Conservation (phyloP, 2,113 vertebrate genomes). For the Natator depressus region DNA sequence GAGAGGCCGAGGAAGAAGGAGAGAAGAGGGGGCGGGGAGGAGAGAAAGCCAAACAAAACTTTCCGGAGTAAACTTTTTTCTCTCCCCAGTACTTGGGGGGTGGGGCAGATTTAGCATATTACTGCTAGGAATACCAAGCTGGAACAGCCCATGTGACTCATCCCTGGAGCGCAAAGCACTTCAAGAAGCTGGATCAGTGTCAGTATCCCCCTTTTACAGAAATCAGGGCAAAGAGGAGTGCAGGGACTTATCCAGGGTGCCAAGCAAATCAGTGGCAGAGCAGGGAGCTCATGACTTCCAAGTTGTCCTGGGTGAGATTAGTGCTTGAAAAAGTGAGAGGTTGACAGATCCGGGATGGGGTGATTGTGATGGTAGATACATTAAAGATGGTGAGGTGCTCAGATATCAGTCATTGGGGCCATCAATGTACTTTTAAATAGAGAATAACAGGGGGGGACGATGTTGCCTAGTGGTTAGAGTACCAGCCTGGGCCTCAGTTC, state of each 20-base stretch:
- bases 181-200: background rate
- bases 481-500: background rate
- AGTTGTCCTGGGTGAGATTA: background rate
- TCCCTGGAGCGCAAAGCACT: accelerated
- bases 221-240: background rate
- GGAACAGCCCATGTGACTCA: background rate
- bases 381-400: background rate
- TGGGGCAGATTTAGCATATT: background rate
- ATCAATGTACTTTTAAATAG: background rate
- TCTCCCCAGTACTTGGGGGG: background rate
- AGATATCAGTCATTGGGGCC: background rate
- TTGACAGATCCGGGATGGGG: background rate
- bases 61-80: background rate
- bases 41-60: background rate
- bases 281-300: background rate
- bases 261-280: background rate
- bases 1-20: background rate
- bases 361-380: background rate
- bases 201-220: accelerated
- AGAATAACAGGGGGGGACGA: background rate
- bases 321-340: background rate
- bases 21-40: conserved; percentile 21
- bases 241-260: background rate
- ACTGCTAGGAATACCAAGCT: background rate
- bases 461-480: background rate